Percentiles rank a stretch among this genome's conserved stretches.
phyloP scores from a whole-genome alignment of 2,888 invertebrate genomes.

The Standfussiana lucernea region DNA sequence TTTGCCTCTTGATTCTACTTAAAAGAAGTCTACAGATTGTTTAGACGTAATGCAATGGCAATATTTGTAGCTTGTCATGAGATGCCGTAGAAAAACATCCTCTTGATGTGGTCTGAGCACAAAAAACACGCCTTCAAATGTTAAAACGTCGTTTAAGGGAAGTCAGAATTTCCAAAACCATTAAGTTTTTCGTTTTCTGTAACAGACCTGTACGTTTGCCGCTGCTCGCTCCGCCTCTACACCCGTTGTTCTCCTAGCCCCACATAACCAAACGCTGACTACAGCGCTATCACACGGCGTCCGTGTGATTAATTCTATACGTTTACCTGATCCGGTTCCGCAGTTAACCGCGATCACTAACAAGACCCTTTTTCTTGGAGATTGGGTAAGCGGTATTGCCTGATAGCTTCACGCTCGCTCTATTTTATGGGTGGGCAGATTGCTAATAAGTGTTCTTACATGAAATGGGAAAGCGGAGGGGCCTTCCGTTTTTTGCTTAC shows the following conservation, averaged over 20 bases:
- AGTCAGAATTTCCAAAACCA: no score
- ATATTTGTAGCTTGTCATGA: not conserved
- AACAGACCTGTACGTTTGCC: not conserved
- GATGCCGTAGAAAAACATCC: not conserved
- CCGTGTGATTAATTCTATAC: slow-evolving; percentile 88
- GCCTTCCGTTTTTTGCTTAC: slow-evolving; percentile 15
- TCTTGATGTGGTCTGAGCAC: not conserved
- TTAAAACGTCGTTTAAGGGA: not conserved
- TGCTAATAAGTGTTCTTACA: slow-evolving; percentile 58
- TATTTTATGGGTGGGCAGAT: slow-evolving; percentile 63
- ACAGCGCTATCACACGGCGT: slow-evolving; percentile 81
- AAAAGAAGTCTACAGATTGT: not conserved
- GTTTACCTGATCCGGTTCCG: slow-evolving; percentile 87
- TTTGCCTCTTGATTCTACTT: not conserved
- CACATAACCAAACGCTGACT: slow-evolving; percentile 81
- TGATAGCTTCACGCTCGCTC: slow-evolving; percentile 62
- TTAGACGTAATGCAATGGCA: not conserved
- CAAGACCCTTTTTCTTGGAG: slow-evolving; percentile 75
- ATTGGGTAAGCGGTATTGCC: slow-evolving; percentile 69
- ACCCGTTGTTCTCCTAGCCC: slow-evolving; percentile 68
- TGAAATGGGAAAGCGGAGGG: slow-evolving; percentile 42
- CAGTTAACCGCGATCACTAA: slow-evolving; percentile 80
- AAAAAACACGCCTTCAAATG: not conserved
- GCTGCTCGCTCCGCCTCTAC: not conserved
- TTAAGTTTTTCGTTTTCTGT: not conserved